Conservation (phyloP, 2,888 invertebrate species). For the Synergus umbraculus region DNA sequence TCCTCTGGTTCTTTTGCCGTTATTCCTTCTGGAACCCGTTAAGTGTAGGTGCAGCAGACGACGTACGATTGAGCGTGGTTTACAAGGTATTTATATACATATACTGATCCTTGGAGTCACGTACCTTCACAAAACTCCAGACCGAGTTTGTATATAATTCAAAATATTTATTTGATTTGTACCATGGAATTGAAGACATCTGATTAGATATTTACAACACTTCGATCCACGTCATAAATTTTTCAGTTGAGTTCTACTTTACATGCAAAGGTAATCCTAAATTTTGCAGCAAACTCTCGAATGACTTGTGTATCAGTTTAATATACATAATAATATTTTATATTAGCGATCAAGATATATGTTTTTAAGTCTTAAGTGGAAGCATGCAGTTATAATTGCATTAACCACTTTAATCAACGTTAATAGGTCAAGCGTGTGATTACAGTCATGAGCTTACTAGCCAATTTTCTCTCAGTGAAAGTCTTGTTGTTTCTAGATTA, state of each 20-base stretch:
- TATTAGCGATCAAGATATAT: neutral
- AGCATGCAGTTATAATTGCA: neutral
- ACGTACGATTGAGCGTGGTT: slow-evolving; percentile 5
- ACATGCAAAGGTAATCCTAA: no score
- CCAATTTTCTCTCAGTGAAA: neutral
- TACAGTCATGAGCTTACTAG: neutral
- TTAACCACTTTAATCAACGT: neutral
- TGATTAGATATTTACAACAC: no score
- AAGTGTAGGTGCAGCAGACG: slow-evolving; percentile 25
- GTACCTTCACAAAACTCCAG: slow-evolving; percentile 2
- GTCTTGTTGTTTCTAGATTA: neutral
- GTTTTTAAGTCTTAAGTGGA: neutral
- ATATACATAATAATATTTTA: neutral
- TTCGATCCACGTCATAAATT: no score
- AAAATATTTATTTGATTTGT: neutral
- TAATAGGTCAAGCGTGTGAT: neutral
- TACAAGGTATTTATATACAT: slow-evolving; percentile 23
- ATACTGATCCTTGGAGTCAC: slow-evolving; percentile 33
- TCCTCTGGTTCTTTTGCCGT: slow-evolving; percentile 42
- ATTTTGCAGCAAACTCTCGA: no score
- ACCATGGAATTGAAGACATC: neutral
- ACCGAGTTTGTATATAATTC: neutral
- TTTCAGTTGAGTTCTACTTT: no score
- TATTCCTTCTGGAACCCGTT: slow-evolving; percentile 36
- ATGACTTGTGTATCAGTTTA: no score